Evolutionary conservation across 2,797 vertebrate genomes (phyloP), one percentile per base, ranked within the genome.

Genomic region (Malurus splendens): DNA sequence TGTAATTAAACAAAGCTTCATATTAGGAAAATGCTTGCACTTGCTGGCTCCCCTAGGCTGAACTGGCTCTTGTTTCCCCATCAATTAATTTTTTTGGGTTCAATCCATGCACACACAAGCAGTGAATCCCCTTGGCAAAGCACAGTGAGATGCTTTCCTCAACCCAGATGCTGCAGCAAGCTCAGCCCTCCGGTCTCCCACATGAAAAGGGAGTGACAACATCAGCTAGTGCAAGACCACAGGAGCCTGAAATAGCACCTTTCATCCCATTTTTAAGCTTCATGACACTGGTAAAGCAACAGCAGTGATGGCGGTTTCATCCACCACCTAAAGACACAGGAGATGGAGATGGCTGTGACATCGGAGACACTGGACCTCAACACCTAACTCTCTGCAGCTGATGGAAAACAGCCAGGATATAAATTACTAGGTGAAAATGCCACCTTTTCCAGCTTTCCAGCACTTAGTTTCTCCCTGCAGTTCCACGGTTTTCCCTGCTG

Each of bases 11-110:
- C 55, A 72, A 90, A 91, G 60, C 75, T 73, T 87, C 74, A 51
- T 45, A 89, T 85, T 77, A 81, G 68, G 86, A 86, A 90, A 93
- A 73, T 92, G 91, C 85, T 95, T 90, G 85, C 90, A 86, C 94
- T 92, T 96, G 90, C 89, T 92, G 66, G 41, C 66, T 88, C 87
- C 94, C 83, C 73, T 87, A 91, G 94, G 94, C 95, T 71, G 90
- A 94, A 68, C 81, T 90, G 90, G 87, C 78, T 83, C 75, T 48
- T 33, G 10, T 60, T 76, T 75, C 90, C 52, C 51, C 85, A 71
- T 62, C 61, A 23, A 10, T 94, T 94, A 94, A 94, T 90, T 65
- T 81, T 79, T 93, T 86, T 2, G 0, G 79, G 50, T 25, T 45
- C 70, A 48, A 47, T 24, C 36, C 30, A 38, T 38, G 39, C 51